Conservation (phyloP, 2,888 invertebrate genomes). For the Latheticus oryzae region DNA sequence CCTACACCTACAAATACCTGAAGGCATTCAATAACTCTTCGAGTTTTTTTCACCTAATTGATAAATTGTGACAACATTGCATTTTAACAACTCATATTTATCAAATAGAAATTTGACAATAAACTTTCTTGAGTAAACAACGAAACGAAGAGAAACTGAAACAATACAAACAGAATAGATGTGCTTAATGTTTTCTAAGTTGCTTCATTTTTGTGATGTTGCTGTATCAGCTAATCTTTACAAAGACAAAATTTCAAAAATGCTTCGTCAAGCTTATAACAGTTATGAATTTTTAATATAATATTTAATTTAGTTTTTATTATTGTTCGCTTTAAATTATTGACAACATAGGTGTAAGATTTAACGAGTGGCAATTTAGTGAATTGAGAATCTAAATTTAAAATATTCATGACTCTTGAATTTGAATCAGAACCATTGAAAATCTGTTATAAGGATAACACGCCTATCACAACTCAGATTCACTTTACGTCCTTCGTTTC, state of each 20-base stretch:
- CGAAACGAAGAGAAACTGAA: neutral
- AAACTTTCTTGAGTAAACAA: too few relatives aligned
- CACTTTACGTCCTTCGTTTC: conserved; percentile 19
- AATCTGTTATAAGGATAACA: conserved; percentile 15
- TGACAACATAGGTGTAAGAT: conserved; percentile 1
- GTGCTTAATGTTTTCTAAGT: conserved; percentile 11
- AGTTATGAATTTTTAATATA: conserved; percentile 20
- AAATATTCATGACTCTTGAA: neutral
- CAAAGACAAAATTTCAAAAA: conserved; percentile 6
- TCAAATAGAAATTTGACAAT: too few relatives aligned
- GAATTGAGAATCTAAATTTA: conserved; percentile 6
- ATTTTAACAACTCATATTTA: too few relatives aligned
- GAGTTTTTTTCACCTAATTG: conserved; percentile 28
- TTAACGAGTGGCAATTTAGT: neutral
- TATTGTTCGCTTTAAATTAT: neutral
- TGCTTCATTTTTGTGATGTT: conserved; percentile 14
- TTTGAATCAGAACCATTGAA: conserved; percentile 5
- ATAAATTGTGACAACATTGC: conserved; percentile 6
- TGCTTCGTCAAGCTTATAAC: neutral
- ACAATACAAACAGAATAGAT: too few relatives aligned
- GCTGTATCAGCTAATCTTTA: conserved; percentile 26
- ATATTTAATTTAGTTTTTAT: conserved; percentile 18
- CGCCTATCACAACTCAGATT: conserved; percentile 21
- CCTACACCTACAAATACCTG: conserved; percentile 24
- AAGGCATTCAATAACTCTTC: conserved; percentile 20